phyloP scores from a whole-genome alignment of 1,140 invertebrate genomes.

The Yoshiicerus persimilis region DNA sequence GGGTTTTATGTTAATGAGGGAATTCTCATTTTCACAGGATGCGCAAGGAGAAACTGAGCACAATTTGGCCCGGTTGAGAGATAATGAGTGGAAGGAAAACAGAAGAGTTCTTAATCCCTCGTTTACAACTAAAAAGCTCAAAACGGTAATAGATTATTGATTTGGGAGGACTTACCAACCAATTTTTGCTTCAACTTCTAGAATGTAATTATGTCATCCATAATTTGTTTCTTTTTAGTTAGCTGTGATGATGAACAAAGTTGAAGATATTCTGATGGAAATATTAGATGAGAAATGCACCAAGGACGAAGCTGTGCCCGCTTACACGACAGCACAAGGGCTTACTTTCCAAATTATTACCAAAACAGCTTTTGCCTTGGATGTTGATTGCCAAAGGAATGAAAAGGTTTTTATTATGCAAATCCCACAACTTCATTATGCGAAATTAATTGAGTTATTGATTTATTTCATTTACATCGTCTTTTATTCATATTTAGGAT shows the following conservation, averaged over 20 bases:
- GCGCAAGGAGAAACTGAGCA: constrained; percentile 44
- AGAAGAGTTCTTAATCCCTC: constrained; percentile 42
- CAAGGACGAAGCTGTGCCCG: constrained; percentile 33
- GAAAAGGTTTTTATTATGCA: constrained; percentile 34
- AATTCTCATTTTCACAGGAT: not conserved
- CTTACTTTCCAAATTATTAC: constrained; percentile 48
- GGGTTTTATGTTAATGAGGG: not conserved
- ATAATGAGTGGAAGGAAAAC: constrained; percentile 47
- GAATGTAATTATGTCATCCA: not conserved
- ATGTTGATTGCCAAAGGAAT: constrained; percentile 46
- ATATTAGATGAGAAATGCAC: constrained; percentile 45
- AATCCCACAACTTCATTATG: too few species aligned
- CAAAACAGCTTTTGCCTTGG: constrained; percentile 48
- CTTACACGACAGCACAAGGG: constrained; percentile 45
- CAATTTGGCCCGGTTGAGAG: constrained; percentile 43
- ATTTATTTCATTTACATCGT: not conserved
- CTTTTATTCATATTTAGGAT: constrained; percentile 18
- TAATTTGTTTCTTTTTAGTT: not conserved
- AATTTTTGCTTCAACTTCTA: not conserved
- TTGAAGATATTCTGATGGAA: constrained; percentile 44
- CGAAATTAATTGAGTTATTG: too few species aligned
- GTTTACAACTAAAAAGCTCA: constrained; percentile 47
- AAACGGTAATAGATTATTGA: constrained; percentile 29
- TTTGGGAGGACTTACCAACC: not conserved
- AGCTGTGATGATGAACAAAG: constrained; percentile 47